A percentile compares a stretch with the other conserved stretches of the same genome.
phyloP scores from a whole-genome alignment of 2,888 invertebrate species.

The Euplagia quadripunctaria region DNA sequence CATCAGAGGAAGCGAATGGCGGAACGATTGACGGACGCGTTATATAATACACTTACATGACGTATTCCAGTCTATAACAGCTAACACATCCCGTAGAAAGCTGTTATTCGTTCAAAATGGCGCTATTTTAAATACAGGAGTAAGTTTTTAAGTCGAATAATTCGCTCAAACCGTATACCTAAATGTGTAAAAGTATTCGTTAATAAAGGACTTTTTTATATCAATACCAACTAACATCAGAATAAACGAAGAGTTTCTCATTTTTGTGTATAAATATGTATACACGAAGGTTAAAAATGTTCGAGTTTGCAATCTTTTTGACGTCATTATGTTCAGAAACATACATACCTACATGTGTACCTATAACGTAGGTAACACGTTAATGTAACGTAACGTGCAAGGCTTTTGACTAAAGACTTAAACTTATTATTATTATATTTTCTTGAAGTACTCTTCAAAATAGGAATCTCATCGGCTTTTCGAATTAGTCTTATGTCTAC shows the following conservation, averaged over 20 bases:
- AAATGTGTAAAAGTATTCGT: neutral
- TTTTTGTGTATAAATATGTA: neutral
- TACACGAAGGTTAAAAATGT: too few species aligned
- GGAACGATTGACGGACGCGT: constrained; percentile 19
- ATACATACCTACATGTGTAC: too few species aligned
- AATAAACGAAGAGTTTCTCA: neutral
- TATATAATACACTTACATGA: constrained; percentile 11
- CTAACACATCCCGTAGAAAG: constrained; percentile 10
- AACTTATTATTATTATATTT: neutral
- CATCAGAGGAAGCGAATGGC: constrained; percentile 39
- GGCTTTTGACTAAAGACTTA: too few species aligned
- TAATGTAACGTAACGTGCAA: neutral
- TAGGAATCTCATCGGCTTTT: neutral
- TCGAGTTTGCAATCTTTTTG: too few species aligned
- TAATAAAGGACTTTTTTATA: neutral
- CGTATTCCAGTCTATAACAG: constrained; percentile 3
- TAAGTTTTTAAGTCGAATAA: neutral
- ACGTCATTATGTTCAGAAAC: too few species aligned
- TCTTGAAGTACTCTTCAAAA: neutral
- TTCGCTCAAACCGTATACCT: too few species aligned
- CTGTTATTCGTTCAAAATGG: neutral
- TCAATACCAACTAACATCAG: neutral
- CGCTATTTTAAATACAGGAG: neutral
- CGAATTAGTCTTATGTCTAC: neutral
- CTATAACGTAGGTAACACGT: too few species aligned